A percentile compares a stretch with the other conserved stretches of the same genome.
phyloP scores from a whole-genome alignment of 2,888 invertebrate genomes.

The Microplitis deprimator region DNA sequence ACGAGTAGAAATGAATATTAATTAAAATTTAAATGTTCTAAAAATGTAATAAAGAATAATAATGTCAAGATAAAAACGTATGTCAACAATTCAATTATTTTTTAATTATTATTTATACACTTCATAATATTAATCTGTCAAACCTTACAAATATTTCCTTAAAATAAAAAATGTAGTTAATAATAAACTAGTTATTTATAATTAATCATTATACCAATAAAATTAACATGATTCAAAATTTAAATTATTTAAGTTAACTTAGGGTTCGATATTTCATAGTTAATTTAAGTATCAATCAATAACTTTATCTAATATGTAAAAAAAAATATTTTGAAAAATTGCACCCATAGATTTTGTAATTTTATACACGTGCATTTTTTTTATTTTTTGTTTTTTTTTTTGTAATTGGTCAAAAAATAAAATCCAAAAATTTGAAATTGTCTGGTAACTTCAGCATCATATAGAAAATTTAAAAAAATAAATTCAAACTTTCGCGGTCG shows the following conservation, averaged over 20 bases:
- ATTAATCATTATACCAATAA: background rate
- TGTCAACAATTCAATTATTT: background rate
- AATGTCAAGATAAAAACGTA: background rate
- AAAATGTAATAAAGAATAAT: background rate
- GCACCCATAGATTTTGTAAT: too few relatives aligned
- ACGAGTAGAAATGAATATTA: slow-evolving; percentile 19
- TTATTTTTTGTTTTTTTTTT: too few relatives aligned
- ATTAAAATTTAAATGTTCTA: slow-evolving; percentile 5
- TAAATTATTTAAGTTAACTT: too few relatives aligned
- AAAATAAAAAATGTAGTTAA: background rate
- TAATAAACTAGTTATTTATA: background rate
- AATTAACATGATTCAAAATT: too few relatives aligned
- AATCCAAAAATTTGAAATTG: too few relatives aligned
- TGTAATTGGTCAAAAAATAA: too few relatives aligned
- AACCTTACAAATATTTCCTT: background rate
- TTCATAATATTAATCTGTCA: background rate
- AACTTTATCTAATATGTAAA: too few relatives aligned
- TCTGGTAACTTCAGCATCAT: too few relatives aligned
- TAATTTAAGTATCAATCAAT: too few relatives aligned
- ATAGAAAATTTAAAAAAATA: background rate
- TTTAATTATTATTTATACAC: background rate
- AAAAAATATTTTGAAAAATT: too few relatives aligned
- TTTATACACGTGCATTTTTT: too few relatives aligned
- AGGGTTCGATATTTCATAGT: too few relatives aligned
- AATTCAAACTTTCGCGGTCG: slow-evolving; percentile 21